Conservation (phyloP, 2,888 invertebrate genomes). For the Sipunculus nudus region DNA sequence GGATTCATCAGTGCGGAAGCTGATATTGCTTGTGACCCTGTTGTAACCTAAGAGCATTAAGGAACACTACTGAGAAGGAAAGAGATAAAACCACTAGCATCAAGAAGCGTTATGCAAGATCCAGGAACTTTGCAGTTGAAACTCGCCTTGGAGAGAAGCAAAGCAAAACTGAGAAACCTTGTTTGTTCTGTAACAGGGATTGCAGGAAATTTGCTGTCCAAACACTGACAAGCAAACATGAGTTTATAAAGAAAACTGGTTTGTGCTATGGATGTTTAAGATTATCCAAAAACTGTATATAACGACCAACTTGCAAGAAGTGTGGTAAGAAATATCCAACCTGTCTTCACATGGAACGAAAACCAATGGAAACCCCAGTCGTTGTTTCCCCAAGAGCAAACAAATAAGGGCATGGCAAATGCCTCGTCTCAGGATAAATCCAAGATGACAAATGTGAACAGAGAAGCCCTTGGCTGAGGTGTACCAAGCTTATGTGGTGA, state of each 20-base stretch:
- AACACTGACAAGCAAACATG: conserved; percentile 21
- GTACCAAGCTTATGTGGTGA: neutral
- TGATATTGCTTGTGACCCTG: too few species aligned
- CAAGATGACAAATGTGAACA: neutral
- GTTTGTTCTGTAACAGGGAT: neutral
- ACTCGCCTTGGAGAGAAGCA: neutral
- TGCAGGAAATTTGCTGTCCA: conserved; percentile 21
- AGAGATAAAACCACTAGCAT: too few species aligned
- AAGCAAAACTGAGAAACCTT: neutral
- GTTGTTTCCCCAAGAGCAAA: too few species aligned
- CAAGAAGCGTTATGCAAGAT: neutral
- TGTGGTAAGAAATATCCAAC: conserved; percentile 38
- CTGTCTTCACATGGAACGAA: conserved; percentile 25
- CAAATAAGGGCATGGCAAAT: neutral
- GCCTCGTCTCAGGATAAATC: neutral
- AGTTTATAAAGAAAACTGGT: conserved; percentile 22
- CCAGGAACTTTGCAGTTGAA: neutral
- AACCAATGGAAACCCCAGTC: too few species aligned
- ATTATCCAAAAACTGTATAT: conserved; percentile 30
- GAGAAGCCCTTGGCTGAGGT: neutral
- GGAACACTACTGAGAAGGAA: too few species aligned
- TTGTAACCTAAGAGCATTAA: too few species aligned
- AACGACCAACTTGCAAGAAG: conserved; percentile 20
- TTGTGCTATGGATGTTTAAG: conserved; percentile 41
- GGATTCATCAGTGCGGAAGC: too few species aligned